Base-by-base conservation (phyloP, 2,888 invertebrate genomes). In the Melanostoma scalare region DNA sequence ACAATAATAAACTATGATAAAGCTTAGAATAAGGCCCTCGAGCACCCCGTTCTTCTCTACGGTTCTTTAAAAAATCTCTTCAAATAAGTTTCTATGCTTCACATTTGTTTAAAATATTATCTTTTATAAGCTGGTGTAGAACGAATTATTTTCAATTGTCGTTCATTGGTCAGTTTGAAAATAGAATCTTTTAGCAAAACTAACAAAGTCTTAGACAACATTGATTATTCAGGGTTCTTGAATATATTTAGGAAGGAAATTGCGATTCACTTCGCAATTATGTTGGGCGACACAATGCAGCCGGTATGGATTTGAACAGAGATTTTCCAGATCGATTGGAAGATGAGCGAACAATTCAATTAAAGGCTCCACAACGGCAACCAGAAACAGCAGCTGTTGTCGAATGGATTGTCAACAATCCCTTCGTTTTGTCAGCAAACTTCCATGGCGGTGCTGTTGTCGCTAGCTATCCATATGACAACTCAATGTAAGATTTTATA, bases 381-480 rank as follows among this genome's bases (percentile, higher is more conserved):
- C 96, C 96, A 1, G 98, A 99, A 93, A 98, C 98, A 0, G 89
- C 94, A 9, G 96, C 97, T 3, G 92, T 98, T 87, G 98, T 98
- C 93, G 93, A 94, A 50, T 99, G 98, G 98, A 95, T 98, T 53
- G 92, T 94, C 69, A 93, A 94, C 8, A 94, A 96, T 87, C 97
- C 97, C 69, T 99, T 98, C 90, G 98, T 98, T 40, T 92, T 98
- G 60, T 98, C 98, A 0, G 98, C 96, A 2, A 99, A 98, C 91
- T 93, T 98, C 60, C 98, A 98, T 90, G 98, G 98, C n/a, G 98
- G 98, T 2, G 97, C 99, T 42, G 93, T 99, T 0, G 99, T 99
- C 1, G 99, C 98, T 65, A 99, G 99, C 90, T 99, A 99, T 92
- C 99, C 99, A 0, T 99, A 94, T 89, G 99, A 98, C 91, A 95